Base-by-base conservation (phyloP, 1,140 invertebrate species). In the Hylaeus volcanicus region DNA sequence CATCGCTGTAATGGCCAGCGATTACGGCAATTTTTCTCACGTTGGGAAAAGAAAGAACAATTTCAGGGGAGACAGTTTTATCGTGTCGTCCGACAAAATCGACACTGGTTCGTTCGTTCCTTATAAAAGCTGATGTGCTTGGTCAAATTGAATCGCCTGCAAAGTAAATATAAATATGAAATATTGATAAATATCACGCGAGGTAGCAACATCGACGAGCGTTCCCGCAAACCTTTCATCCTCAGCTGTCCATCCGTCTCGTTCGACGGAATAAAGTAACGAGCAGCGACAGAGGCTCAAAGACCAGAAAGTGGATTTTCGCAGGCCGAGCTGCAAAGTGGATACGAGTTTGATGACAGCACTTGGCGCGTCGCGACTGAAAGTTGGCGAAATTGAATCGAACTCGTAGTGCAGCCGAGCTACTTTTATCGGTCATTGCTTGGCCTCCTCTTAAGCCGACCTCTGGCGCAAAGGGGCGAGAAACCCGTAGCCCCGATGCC, bases 381-480 rank as follows among this genome's bases (percentile, higher is more conserved):
- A 85, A 86, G 53, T 86, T 86, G 43, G 26, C 12, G 65, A 71
- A 82, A 86, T 83, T 86, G 80, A 82, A 82, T 86, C 77, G 65
- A 86, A 85, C 79, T 82, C 41, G 64, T 11, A 6, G 39, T 37
- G 37, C 68, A 26, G 1, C n/a, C 26, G 12, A 39, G 43, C 58
- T n/a, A 60, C 74, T 78, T 56, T 74, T 61, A 77, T 82, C 84
- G 72, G 68, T 73, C 84, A 69, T 56, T 65, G 65, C 41, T 51
- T 37, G 15, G 39, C 11, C 26, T 64, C 26, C 5, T 26, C 60
- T 65, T 48, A 12, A 39, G 12, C 41, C 12, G n/a, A 1, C 11
- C 9, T 14, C n/a, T 2, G 39, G 64, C n/a, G 37, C 73, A 39
- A 69, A 76, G 11, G 3, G 15, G n/a, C 74, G 41, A 66, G 43